phyloP scores from a whole-genome alignment of 1,140 invertebrate genomes.

The Aphis craccivora region DNA sequence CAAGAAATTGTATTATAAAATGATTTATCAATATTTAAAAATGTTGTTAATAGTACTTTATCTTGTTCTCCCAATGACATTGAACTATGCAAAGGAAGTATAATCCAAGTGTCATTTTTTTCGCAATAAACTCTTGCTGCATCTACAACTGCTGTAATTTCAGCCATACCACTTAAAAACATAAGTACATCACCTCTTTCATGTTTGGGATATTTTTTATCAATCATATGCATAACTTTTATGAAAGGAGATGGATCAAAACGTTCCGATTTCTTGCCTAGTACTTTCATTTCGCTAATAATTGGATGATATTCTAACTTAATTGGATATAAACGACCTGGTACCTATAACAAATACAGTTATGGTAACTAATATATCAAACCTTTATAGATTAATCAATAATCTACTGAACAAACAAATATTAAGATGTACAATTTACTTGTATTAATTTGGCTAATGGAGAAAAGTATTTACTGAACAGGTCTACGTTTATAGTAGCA shows the following conservation, averaged over 20 bases:
- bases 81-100: conserved; percentile 93
- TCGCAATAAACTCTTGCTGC: conserved; percentile 85
- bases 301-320: conserved; percentile 87
- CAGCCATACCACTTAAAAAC: conserved; percentile 94
- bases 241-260: conserved; percentile 92
- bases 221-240: conserved; percentile 90
- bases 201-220: conserved; percentile 81
- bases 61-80: conserved; percentile 94
- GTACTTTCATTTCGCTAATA: conserved; percentile 69
- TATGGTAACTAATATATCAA: not conserved
- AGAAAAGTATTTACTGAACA: conserved; percentile 91
- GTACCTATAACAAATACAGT: conserved; percentile 72
- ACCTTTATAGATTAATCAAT: not conserved
- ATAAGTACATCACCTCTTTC: conserved; percentile 96
- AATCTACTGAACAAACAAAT: not conserved
- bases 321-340: conserved; percentile 92
- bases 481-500: conserved; percentile 95
- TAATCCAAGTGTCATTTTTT: conserved; percentile 86
- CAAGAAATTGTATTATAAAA: conserved; percentile 27
- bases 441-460: conserved; percentile 83
- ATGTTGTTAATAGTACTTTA: conserved; percentile 73
- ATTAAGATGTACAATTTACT: conserved; percentile 64
- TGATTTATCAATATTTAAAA: not conserved
- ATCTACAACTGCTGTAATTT: conserved; percentile 91
- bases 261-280: conserved; percentile 74